Evolutionary conservation across 2,888 invertebrate species (phyloP), one percentile per base, ranked within the genome.

Genomic region (Allygus modestus): DNA sequence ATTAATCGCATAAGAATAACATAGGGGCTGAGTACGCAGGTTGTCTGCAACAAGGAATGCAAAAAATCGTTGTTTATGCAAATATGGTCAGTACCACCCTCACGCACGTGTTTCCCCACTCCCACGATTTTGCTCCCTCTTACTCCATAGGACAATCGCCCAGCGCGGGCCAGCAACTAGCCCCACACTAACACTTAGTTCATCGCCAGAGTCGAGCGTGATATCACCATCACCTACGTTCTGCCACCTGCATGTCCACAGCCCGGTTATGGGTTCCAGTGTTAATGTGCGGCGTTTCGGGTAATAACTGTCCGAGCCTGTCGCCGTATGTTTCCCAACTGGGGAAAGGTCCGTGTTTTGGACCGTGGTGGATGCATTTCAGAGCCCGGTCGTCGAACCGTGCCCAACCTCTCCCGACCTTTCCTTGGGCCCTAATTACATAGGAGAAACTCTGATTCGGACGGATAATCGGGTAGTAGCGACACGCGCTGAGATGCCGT

Each of bases 351-450:
- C 7, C 20, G 31, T 65, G 28, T 65, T 65, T 65, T 31, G 31
- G 65, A 65, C 65, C 65, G 65, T 65, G 65, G 65, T 65, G 31
- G 65, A 65, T 65, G 65, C 65, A 31, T 65, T 65, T 28, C 28
- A 15, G 65, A 58, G 12, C 23, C 58, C 26, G 65, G 65, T 65
- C 65, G 17, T 9, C 15, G 65, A 65, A 65, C 65, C 65, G 65
- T 28, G 28, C 26, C 58, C 5, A 58, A 58, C 58, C 51, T 51
- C 51, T 17, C 4, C 51, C 65, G 65, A 65, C 65, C 65, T 65
- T 65, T 65, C 65, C 65, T 65, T 65, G 65, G 58, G 65, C 65
- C 65, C 12, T 65, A 65, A 65, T 65, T 65, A 65, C 28, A 26
- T 28, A 17, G 65, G 28, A 15, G 65, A 65, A 65, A 65, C 65